Conservation (phyloP, 2,113 vertebrate species). For the Pholis gunnellus region DNA sequence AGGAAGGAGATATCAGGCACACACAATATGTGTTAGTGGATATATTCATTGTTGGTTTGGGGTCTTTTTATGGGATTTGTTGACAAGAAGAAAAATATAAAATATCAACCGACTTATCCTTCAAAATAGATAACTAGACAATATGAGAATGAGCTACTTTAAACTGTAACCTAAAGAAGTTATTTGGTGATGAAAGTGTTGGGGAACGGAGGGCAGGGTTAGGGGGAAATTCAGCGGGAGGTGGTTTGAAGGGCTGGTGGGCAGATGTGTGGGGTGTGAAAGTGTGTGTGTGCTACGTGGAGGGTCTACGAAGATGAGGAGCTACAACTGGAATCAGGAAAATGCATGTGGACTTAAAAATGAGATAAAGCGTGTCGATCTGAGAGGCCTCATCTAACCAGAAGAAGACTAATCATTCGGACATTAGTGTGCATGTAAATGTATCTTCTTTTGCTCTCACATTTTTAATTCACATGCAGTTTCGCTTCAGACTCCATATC, state of each 20-base stretch:
- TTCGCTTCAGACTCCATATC: not conserved
- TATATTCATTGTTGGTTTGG: not conserved
- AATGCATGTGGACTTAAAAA: conserved; percentile 29
- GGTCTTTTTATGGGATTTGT: not conserved
- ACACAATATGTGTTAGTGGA: no score
- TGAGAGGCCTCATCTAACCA: not conserved
- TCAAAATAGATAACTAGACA: not conserved
- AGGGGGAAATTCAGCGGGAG: not conserved
- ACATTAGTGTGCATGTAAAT: not conserved
- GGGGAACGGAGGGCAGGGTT: not conserved
- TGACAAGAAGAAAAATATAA: not conserved
- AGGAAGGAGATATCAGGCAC: no score
- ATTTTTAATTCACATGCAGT: conserved; percentile 17
- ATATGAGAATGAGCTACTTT: not conserved
- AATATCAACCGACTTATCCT: not conserved
- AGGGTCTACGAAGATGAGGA: not conserved
- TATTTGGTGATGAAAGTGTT: not conserved
- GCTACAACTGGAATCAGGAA: not conserved
- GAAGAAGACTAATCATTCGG: not conserved
- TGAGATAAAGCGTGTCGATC: not conserved
- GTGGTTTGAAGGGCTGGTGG: not conserved
- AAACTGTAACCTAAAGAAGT: not conserved
- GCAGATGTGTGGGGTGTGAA: conserved; percentile 2
- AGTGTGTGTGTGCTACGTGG: not conserved
- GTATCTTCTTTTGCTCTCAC: not conserved